Evolutionary conservation across 2,113 vertebrate genomes (phyloP), one percentile per base, ranked within the genome.

Genomic region (Merops nubicus): DNA sequence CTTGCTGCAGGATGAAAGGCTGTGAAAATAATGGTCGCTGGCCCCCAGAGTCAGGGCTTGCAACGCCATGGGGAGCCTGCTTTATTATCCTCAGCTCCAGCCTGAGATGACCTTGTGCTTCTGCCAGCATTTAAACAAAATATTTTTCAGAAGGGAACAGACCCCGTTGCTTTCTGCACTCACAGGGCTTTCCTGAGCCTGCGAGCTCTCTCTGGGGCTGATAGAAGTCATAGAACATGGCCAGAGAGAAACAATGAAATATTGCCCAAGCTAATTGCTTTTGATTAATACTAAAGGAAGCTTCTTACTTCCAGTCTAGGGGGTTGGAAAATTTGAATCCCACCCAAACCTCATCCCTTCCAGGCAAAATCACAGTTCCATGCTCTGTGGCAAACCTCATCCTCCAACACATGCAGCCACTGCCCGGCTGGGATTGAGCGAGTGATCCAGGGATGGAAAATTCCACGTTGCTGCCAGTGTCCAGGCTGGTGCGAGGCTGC

Each of bases 61-160:
- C 81, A 75, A 34, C 94, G 77, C 89, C 59, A 5, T 11, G 67
- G 93, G 89, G 95, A 93, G 88, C 84, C 4, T 53, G 29, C 69
- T 94, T 94, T 96, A 74, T 96, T 94, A 91, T 96, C 92, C 93
- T 94, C 92, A 68, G 83, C 87, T 91, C 97, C 97, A 97, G 94
- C 97, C 97, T n/a, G 84, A 92, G 95, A 96, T 97, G 97, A 98
- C 96, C 97, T 93, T 91, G 82, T 86, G 83, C 60, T 82, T 93
- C 85, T 95, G 96, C 95, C 97, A 98, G 93, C 34, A 11, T 95
- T 97, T 95, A 97, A 97, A 97, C 97, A 97, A 97, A 97, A 74
- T 90, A 92, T 80, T 96, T 95, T 84, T 18, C 33, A 92, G 92
- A 64, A 78, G 40, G 42, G 85, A 86, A 77, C 74, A 88, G 83